These are phyloP conservation scores for Spialia ferax DNA, from an alignment of 2,888 invertebrate genomes.

Conservation along the genomic window DNA sequence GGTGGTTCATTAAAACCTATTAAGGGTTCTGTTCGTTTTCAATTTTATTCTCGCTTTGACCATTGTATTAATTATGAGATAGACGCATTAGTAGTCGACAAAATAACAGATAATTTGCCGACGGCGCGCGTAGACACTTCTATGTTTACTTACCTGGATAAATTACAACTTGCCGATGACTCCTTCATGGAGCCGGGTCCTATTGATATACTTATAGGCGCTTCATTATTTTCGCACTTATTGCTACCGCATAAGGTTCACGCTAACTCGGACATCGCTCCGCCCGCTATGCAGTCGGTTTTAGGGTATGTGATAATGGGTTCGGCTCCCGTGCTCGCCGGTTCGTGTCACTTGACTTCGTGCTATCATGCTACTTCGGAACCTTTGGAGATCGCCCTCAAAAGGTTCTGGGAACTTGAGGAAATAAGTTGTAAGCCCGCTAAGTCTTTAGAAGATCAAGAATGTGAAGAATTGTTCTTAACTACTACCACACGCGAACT, in stretches of 20 bases:
- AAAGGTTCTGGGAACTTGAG: background rate
- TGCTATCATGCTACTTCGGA: background rate
- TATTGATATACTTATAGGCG: slow-evolving; percentile 42
- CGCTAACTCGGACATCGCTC: background rate
- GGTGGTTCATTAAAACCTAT: slow-evolving; percentile 25
- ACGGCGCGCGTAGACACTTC: slow-evolving; percentile 23
- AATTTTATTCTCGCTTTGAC: slow-evolving; percentile 33
- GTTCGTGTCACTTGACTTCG: background rate
- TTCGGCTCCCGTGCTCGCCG: background rate
- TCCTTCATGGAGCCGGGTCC: slow-evolving; percentile 32
- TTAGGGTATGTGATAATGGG: background rate
- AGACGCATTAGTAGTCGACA: slow-evolving; percentile 22
- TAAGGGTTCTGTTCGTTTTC: slow-evolving; percentile 21
- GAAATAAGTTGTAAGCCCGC: background rate
- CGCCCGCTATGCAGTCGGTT: slow-evolving; percentile 1
- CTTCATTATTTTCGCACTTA: slow-evolving; percentile 41
- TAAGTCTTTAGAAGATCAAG: background rate
- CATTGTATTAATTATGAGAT: slow-evolving; percentile 22
- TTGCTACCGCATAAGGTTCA: slow-evolving; percentile 18
- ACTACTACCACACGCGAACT: background rate
- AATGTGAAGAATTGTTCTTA: background rate
- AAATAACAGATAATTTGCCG: slow-evolving; percentile 38
- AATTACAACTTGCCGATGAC: slow-evolving; percentile 41
- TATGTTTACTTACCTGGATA: slow-evolving; percentile 17
- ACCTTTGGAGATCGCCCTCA: background rate